Evolutionary conservation across 2,888 invertebrate genomes (phyloP).

Genomic region (Phengaris alcon): DNA sequence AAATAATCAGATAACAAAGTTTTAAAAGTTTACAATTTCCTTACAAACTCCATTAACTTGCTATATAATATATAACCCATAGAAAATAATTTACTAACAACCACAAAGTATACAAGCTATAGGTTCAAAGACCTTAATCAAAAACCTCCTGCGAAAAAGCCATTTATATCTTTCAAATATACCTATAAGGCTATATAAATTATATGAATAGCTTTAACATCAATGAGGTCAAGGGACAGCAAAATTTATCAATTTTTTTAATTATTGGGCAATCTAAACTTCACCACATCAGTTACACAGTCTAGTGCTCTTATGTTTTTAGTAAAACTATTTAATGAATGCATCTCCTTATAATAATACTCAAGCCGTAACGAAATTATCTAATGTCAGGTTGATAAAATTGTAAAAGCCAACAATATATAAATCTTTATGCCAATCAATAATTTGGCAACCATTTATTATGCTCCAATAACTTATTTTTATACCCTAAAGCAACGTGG

Average conservation of each 20-base stretch:
- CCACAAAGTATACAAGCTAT: background rate
- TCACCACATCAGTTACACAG: too few relatives aligned
- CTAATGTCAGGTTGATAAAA: constrained; percentile 46
- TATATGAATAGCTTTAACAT: background rate
- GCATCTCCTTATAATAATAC: background rate
- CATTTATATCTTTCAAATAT: too few relatives aligned
- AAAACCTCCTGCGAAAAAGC: background rate
- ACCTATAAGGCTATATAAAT: too few relatives aligned
- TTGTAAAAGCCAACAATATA: constrained; percentile 51
- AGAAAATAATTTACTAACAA: background rate
- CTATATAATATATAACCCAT: background rate
- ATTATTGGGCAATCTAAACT: too few relatives aligned
- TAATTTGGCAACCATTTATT: constrained; percentile 23
- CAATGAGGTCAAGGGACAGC: too few relatives aligned
- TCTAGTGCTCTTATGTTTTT: too few relatives aligned
- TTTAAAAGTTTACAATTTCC: background rate
- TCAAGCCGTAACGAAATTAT: background rate
- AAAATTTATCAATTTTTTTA: too few relatives aligned
- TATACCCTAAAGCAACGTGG: background rate
- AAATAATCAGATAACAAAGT: background rate
- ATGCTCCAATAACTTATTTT: constrained; percentile 1
- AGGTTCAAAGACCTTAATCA: background rate
- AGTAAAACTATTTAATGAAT: background rate
- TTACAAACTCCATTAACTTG: background rate
- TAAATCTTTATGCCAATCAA: constrained; percentile 26